Conservation (phyloP, 2,113 vertebrate genomes). For the pig (Sus scrofa) region T2T-Sscrofa CM000816.6:68557501-68558000, state of each 20-base stretch:
- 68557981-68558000: background rate
- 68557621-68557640: background rate
- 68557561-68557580: background rate
- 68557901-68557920: background rate
- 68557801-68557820: background rate
- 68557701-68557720: background rate
- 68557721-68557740: background rate
- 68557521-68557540: background rate
- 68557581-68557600: background rate
- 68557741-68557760: slow-evolving; percentile 22
- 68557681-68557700: background rate
- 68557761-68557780: slow-evolving; percentile 8
- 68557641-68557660: background rate
- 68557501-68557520: background rate
- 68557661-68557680: background rate
- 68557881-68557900: background rate
- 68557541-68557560: background rate
- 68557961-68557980: background rate
- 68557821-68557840: background rate
- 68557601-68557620: background rate
- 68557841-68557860: background rate
- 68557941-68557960: background rate
- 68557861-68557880: background rate
- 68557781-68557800: slow-evolving; percentile 19
- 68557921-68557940: background rate